Evolutionary conservation across 1,140 invertebrate species (phyloP).

Genomic region (Thaumetopoea pityocampa): DNA sequence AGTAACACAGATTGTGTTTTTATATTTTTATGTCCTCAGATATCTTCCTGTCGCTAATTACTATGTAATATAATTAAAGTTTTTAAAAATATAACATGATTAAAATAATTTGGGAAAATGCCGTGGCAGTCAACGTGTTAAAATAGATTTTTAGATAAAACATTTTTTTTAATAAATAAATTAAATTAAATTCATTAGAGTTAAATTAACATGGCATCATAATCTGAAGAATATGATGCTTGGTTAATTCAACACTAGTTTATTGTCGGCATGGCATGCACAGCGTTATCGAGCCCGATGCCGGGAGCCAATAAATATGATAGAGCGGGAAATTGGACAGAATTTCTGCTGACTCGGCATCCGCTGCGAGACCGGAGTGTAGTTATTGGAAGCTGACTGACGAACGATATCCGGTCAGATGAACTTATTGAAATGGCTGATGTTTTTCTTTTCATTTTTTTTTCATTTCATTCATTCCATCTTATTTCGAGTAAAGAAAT

Average conservation of each 20-base stretch:
- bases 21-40: too few species aligned
- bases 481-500: too few species aligned
- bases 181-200: slow-evolving; percentile 3
- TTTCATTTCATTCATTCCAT: too few species aligned
- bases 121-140: too few species aligned
- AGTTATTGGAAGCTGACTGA: slow-evolving; percentile 22
- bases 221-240: slow-evolving; percentile 8
- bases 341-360: slow-evolving; percentile 38
- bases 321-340: slow-evolving; percentile 41
- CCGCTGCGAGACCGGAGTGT: slow-evolving; percentile 18
- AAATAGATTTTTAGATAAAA: too few species aligned
- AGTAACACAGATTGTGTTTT: too few species aligned
- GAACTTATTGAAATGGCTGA: slow-evolving; percentile 1
- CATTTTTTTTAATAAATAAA: too few species aligned
- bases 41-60: too few species aligned
- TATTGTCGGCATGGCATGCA: slow-evolving; percentile 18
- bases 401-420: slow-evolving; percentile 2
- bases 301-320: slow-evolving; percentile 44
- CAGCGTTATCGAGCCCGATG: slow-evolving; percentile 30
- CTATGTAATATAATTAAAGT: too few species aligned
- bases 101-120: too few species aligned
- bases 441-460: background rate
- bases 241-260: slow-evolving; percentile 22
- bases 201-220: background rate
- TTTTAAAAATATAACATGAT: too few species aligned